Percentiles rank a stretch among this genome's conserved stretches.
Evolutionary conservation across 2,888 invertebrate genomes (phyloP).

Genomic region (Dichetophora obliterata): DNA sequence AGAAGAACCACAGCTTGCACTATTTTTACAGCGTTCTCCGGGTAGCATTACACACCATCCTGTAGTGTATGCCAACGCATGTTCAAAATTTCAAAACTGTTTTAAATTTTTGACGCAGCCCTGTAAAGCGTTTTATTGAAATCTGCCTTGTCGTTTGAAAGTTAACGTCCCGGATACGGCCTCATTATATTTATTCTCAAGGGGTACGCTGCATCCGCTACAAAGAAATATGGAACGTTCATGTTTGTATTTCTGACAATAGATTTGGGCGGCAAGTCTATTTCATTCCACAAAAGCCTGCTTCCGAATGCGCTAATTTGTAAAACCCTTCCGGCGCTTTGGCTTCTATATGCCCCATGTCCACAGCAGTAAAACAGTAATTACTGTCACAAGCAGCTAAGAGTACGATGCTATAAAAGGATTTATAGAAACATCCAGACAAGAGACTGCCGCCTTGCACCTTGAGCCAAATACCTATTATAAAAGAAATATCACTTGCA

Average conservation of each 20-base stretch:
- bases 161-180: no score
- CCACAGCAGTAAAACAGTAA: background rate
- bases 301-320: no score
- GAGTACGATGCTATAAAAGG: background rate
- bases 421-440: no score
- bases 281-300: background rate
- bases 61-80: slow-evolving; percentile 5
- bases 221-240: no score
- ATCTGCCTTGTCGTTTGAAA: background rate
- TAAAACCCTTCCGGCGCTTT: no score
- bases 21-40: background rate
- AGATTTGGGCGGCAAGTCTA: no score
- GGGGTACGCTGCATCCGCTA: no score
- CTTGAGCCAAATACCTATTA: background rate
- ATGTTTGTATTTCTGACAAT: no score
- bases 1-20: background rate
- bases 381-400: no score
- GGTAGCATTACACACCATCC: background rate
- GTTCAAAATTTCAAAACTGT: background rate
- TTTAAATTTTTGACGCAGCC: background rate
- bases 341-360: background rate
- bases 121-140: background rate
- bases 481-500: background rate
- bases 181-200: background rate
- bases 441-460: no score